phyloP scores from a whole-genome alignment of 2,888 invertebrate species.

The Dryadula phaetusa region DNA sequence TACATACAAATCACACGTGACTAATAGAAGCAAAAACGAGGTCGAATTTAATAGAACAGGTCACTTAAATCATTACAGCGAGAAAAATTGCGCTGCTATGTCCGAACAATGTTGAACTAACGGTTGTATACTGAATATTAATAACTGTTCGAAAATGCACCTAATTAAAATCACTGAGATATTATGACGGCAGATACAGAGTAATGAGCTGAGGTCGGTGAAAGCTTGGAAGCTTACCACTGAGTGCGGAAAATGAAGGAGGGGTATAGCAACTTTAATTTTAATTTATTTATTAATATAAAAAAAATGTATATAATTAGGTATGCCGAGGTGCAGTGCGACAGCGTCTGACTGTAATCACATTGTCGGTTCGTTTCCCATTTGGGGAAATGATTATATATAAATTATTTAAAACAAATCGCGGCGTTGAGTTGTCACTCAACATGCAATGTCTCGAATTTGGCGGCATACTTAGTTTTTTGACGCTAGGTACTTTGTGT shows the following conservation, averaged over 20 bases:
- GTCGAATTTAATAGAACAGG: conserved; percentile 25
- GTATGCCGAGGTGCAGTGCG: no score
- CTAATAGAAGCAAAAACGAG: conserved; percentile 6
- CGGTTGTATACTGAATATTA: conserved; percentile 38
- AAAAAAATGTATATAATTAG: no score
- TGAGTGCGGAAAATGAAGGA: conserved; percentile 30
- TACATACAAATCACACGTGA: neutral
- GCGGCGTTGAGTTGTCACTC: no score
- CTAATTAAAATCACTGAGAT: conserved; percentile 49
- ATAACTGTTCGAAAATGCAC: conserved; percentile 35
- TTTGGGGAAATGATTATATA: no score
- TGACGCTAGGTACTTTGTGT: no score
- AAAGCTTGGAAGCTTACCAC: conserved; percentile 43
- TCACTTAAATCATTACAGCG: conserved; percentile 31
- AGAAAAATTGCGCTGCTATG: conserved; percentile 36
- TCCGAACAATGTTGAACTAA: conserved; percentile 41
- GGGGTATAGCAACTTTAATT: conserved; percentile 2
- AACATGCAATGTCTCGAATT: no score
- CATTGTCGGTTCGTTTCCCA: no score
- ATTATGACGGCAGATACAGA: conserved; percentile 47
- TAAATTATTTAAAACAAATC: no score
- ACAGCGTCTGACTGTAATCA: no score
- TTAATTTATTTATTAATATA: neutral
- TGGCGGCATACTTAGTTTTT: no score
- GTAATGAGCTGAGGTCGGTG: conserved; percentile 48